These are phyloP conservation scores for Heliconius hermathena DNA, from an alignment of 1,140 invertebrate genomes.

Conservation along the genomic window DNA sequence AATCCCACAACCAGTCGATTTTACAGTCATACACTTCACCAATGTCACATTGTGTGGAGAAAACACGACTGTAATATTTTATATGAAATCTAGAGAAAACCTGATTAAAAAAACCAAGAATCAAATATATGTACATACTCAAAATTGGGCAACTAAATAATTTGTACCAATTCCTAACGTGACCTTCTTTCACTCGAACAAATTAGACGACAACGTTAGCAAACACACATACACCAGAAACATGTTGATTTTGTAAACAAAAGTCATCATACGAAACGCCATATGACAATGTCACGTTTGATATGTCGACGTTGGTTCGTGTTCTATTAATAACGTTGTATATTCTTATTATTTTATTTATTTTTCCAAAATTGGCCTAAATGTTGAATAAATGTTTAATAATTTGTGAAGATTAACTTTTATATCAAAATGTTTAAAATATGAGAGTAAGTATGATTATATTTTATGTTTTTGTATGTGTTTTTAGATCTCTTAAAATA, in stretches of 20 bases:
- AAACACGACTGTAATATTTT: no score
- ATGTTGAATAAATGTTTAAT: no score
- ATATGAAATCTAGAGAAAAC: neutral
- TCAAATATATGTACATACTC: neutral
- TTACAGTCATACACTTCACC: no score
- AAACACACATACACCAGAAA: constrained; percentile 20
- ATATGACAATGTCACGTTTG: neutral
- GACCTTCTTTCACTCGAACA: neutral
- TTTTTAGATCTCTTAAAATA: no score
- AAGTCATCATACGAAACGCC: neutral
- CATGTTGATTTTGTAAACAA: constrained; percentile 1
- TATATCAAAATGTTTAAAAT: no score
- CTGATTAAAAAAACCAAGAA: neutral
- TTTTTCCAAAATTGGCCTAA: no score
- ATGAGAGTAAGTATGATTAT: no score
- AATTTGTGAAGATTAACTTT: no score
- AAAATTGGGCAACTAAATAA: neutral
- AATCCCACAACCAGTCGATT: no score
- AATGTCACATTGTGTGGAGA: no score
- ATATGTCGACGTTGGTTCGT: neutral
- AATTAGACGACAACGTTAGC: constrained; percentile 6
- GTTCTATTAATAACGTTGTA: neutral
- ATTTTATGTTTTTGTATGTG: no score
- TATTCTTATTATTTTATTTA: neutral
- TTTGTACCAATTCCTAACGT: neutral